Percentiles rank a stretch among this genome's conserved stretches.
phyloP scores from a whole-genome alignment of 2,113 vertebrate genomes.

The Tragelaphus scriptus region DNA sequence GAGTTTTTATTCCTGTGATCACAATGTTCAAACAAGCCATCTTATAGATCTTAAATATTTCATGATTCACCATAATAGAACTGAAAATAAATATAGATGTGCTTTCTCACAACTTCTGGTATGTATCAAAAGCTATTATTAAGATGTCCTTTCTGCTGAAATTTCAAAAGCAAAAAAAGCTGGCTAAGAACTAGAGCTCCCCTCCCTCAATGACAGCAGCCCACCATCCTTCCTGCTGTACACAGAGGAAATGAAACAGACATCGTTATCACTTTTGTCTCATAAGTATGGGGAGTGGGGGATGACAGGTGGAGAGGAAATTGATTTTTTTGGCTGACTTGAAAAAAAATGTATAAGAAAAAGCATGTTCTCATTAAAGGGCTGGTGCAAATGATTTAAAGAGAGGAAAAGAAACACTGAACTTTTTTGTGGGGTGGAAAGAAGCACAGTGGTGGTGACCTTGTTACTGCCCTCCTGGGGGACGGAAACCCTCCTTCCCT shows the following conservation, averaged over 20 bases:
- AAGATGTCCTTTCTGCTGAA: background rate
- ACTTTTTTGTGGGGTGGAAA: background rate
- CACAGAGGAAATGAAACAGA: too few relatives aligned
- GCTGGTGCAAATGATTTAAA: background rate
- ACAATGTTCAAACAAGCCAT: background rate
- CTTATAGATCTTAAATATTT: background rate
- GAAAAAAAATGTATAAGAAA: background rate
- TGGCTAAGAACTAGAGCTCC: background rate
- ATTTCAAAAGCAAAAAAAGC: background rate
- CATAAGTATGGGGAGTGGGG: background rate
- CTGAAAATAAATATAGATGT: background rate
- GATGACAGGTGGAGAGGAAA: background rate
- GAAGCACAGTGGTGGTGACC: too few relatives aligned
- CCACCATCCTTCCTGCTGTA: fast-evolving
- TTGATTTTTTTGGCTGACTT: background rate
- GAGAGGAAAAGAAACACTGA: background rate
- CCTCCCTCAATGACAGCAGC: fast-evolving
- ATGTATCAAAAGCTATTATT: background rate
- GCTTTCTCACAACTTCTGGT: background rate
- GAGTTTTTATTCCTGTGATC: background rate
- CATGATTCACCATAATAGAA: background rate
- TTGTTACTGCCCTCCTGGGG: fast-evolving
- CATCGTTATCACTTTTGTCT: background rate
- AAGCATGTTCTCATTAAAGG: background rate
- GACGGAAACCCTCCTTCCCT: fast-evolving